Evolutionary conservation across 1,140 invertebrate species (phyloP).

Genomic region (Leptinotarsa lineolata): DNA sequence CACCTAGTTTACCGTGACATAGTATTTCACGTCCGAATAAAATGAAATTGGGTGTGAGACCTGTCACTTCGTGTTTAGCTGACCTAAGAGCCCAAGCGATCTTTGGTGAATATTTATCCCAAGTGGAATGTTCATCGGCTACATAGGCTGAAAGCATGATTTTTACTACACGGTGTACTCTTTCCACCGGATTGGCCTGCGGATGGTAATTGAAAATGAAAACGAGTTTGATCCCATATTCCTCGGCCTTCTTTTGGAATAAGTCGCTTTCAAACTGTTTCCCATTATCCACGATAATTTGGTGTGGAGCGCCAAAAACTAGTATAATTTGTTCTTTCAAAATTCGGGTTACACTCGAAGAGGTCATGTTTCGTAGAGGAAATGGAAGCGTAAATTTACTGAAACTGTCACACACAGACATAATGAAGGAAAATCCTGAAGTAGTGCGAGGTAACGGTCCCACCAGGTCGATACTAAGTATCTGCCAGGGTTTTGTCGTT

Average conservation of each 20-base stretch:
- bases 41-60: too few species aligned
- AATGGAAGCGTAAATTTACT: conserved; percentile 28
- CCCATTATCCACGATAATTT: conserved; percentile 22
- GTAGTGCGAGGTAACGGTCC: conserved; percentile 14
- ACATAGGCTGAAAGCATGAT: conserved; percentile 39
- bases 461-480: conserved; percentile 27
- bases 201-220: conserved; percentile 32
- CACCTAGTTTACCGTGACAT: too few species aligned
- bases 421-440: conserved; percentile 25
- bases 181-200: conserved; percentile 34
- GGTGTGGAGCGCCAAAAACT: conserved; percentile 37
- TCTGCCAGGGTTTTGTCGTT: conserved; percentile 24
- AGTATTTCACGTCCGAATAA: too few species aligned
- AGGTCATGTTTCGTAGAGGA: neutral
- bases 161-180: conserved; percentile 46
- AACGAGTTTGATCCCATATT: conserved; percentile 20
- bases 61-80: too few species aligned
- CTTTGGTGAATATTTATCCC: too few species aligned
- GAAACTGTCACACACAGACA: conserved; percentile 27
- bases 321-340: conserved; percentile 31
- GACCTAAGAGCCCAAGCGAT: too few species aligned
- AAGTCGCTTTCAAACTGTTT: conserved; percentile 7
- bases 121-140: too few species aligned
- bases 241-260: neutral
- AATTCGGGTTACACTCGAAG: neutral